These are phyloP conservation scores for Allolobophora icterica DNA, from an alignment of 2,888 invertebrate genomes.

Conservation along the genomic window DNA sequence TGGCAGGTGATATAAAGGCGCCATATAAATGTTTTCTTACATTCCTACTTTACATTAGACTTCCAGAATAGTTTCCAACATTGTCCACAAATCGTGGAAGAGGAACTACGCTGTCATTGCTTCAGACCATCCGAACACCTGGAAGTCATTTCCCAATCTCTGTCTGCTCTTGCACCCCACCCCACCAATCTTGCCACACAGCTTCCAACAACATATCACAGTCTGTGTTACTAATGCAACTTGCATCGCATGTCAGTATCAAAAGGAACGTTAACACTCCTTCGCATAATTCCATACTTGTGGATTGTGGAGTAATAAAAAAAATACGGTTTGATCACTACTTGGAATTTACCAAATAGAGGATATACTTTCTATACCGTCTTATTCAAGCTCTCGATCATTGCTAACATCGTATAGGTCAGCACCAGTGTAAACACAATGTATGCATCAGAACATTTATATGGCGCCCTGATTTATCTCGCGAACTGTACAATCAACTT, in stretches of 20 bases:
- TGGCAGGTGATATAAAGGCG: too few species aligned
- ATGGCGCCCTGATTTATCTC: too few species aligned
- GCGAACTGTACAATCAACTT: too few species aligned
- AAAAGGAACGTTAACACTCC: too few species aligned
- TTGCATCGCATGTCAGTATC: too few species aligned
- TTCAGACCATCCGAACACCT: not conserved
- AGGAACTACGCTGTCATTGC: not conserved
- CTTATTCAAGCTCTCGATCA: not conserved
- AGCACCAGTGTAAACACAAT: not conserved
- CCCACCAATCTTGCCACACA: not conserved
- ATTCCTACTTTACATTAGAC: too few species aligned
- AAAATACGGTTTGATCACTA: too few species aligned
- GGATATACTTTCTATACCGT: not conserved
- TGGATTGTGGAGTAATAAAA: too few species aligned
- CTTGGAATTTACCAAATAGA: not conserved
- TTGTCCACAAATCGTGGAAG: not conserved
- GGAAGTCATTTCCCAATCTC: not conserved
- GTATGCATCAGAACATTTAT: not conserved
- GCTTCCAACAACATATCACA: too few species aligned
- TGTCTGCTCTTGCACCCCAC: not conserved
- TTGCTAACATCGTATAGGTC: not conserved
- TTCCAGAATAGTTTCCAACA: not conserved
- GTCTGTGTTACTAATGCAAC: too few species aligned
- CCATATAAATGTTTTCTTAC: too few species aligned
- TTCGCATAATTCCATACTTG: too few species aligned